Evolutionary conservation across 2,888 invertebrate genomes (phyloP), one percentile per base, ranked within the genome.

Genomic region (Eupithecia dodoneata): DNA sequence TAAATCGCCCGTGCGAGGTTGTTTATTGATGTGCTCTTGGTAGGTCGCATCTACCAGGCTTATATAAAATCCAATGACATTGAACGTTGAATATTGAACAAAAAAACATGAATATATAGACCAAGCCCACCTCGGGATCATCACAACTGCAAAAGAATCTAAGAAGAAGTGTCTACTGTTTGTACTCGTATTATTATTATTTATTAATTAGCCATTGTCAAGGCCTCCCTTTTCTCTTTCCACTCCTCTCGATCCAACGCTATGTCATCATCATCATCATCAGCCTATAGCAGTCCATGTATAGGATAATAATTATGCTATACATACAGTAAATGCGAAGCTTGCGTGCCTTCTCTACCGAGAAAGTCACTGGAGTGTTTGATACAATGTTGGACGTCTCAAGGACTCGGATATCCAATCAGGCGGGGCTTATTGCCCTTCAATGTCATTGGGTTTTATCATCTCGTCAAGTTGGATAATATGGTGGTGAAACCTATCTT

Each of bases 381-480:
- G 75, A 77, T 78, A 79, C 80, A 81, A 79, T 83, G 81, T 82
- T 79, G 78, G 81, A 79, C 75, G 78, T 83, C 83, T 82, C 82
- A 82, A 85, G 82, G 81, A 81, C 81, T 80, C 71, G 72, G 80
- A 80, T 83, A 82, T 76, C 79, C 81, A 83, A 84, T 85, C 81
- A 83, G 80, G 77, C 75, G 79, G 72, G 81, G 75, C 80, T 81
- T 77, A 74, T 76, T 76, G 82, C 82, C 81, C 80, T 83, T 80
- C 77, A 75, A 79, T 76, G 72, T 77, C 75, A 75, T 65, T 73
- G 79, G 79, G 79, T 82, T 59, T 80, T 81, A 81, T 80, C 75
- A 74, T 81, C 74, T 76, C 74, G 79, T 45, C 63, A 42, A 66
- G 42, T 66, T 15, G 49, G 69, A 42, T 45, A 42, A 41, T 65